These are phyloP conservation scores for Spinibarbus caldwelli DNA, from an alignment of 2,797 vertebrate genomes.

Conservation along the genomic window DNA sequence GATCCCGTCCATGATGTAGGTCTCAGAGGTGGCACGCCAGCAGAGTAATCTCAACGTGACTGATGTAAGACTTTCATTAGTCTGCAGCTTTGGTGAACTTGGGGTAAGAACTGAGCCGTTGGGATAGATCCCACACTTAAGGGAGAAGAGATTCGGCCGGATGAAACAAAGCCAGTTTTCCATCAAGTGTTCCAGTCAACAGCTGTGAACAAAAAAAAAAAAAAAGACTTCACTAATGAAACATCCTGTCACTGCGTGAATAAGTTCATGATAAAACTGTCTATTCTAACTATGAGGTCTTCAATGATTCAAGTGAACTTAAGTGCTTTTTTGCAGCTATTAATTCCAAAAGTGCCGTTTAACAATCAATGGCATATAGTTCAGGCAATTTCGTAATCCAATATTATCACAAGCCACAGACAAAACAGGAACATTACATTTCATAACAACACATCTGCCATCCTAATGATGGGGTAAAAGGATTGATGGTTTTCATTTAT, in stretches of 20 bases:
- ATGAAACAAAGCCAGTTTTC: conserved; percentile 83
- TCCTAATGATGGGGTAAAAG: conserved; percentile 14
- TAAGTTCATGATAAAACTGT: not conserved
- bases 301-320: not conserved
- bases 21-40: conserved; percentile 28
- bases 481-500: conserved; percentile 41
- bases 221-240: conserved; percentile 15
- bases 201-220: conserved; percentile 74
- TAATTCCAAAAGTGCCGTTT: conserved; percentile 1
- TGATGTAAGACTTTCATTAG: conserved; percentile 41
- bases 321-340: conserved; percentile 14
- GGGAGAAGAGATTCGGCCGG: conserved; percentile 41
- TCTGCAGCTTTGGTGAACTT: not conserved
- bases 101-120: conserved; percentile 5
- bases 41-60: not conserved
- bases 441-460: conserved; percentile 45
- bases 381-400: not conserved
- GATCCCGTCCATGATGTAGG: conserved; percentile 33
- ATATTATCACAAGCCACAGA: not conserved
- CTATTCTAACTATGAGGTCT: not conserved
- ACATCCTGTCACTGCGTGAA: conserved; percentile 14
- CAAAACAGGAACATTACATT: conserved; percentile 32
- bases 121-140: conserved; percentile 15
- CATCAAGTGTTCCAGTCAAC: conserved; percentile 86
- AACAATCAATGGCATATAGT: not conserved